These are phyloP conservation scores for Agapostemon virescens DNA, from an alignment of 2,888 invertebrate genomes.

Conservation along the genomic window DNA sequence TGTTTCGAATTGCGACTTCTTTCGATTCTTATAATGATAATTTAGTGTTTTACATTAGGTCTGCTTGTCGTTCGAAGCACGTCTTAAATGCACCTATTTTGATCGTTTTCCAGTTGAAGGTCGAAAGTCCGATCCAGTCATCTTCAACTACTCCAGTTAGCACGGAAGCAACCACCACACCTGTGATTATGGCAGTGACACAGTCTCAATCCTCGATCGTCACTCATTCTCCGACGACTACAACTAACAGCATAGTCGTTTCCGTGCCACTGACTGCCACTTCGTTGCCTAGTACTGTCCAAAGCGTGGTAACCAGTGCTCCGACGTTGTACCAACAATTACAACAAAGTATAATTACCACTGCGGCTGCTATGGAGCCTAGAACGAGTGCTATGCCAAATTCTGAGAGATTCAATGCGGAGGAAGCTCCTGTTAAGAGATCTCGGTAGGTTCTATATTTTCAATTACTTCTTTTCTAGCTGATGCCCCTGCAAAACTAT, in stretches of 20 bases:
- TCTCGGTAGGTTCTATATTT: constrained; percentile 81
- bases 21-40: too few species aligned
- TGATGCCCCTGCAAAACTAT: not conserved
- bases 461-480: not conserved
- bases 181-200: constrained; percentile 77
- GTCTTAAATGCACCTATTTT: not conserved
- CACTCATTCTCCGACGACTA: constrained; percentile 74
- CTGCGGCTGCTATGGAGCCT: constrained; percentile 66
- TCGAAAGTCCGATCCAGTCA: constrained; percentile 73
- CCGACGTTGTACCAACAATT: constrained; percentile 79
- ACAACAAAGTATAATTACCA: constrained; percentile 75
- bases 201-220: constrained; percentile 72
- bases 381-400: constrained; percentile 76
- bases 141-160: constrained; percentile 67
- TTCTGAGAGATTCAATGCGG: constrained; percentile 80
- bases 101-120: constrained; percentile 68
- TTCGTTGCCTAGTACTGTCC: constrained; percentile 75
- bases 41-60: too few species aligned
- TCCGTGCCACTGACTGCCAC: constrained; percentile 84
- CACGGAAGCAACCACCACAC: constrained; percentile 73
- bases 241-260: constrained; percentile 83
- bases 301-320: constrained; percentile 74
- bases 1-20: too few species aligned
- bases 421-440: constrained; percentile 80
- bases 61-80: too few species aligned